Base-by-base conservation (phyloP, 1,140 invertebrate species). In the Drosophila eugracilis region DNA sequence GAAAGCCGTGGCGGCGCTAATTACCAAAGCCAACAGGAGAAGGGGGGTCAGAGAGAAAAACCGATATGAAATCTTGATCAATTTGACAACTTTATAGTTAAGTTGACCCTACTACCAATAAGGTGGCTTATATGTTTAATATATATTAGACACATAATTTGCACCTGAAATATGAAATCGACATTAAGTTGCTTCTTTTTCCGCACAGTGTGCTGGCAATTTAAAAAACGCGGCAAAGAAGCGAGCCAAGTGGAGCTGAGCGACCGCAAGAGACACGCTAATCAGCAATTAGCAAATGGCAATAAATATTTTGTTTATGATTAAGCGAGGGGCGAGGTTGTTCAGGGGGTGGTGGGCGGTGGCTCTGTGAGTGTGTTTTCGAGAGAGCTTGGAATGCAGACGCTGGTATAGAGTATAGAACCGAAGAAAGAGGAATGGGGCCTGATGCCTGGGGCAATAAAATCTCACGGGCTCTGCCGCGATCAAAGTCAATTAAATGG, bases 281-380 rank as follows among this genome's bases (percentile, higher is more conserved):
- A 86, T 75, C 83, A 88, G 60, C 75, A 88, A 86, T 86, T 88
- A 86, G 76, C 65, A 78, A 88, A 78, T 59, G 54, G 60, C 74
- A 78, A 81, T 81, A 88, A 88, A 86, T 78, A 78, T 65, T 63
- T 67, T 71, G 76, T 75, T 81, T 72, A 81, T 70, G 48, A 65
- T 65, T 45, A 65, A 60, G 58, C 50, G 10, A 4, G 22, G 22
- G 9, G 3, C 3, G 42, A 5, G 19, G 3, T 4, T 17, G 34
- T 30, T 2, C 53, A 10, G 14, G 9, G 15, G 7, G 19, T 22
- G 39, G 10, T 42, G 37, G 1, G 14, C 6, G 1, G 34, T 14
- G 7, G 39, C 5, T 42, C 19, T 21, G 41, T n/a, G 21, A 15
- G 19, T 28, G 30, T 22, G 28, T 39, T 17, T 54, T 19, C 26